Base-by-base conservation (phyloP, 1,140 invertebrate genomes). In the Nomia melanderi region DNA sequence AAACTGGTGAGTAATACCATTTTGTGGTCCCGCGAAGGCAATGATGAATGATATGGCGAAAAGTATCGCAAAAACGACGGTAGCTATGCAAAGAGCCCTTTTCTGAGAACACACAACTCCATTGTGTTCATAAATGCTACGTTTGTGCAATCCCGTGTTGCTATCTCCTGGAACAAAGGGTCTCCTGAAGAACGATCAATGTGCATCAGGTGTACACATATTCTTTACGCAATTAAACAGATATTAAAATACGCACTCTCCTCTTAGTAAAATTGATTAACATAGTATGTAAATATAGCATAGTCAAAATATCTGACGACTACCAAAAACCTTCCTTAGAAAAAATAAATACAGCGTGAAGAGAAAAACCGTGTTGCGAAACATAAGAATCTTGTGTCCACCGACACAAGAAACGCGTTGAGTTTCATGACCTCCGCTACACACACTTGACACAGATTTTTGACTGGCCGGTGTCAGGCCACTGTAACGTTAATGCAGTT, bases 101-200 rank as follows among this genome's bases (percentile, higher is more conserved):
- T 96, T 95, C 87, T 97, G 96, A 14, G 96, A 97, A 91, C 97
- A 98, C 3, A 97, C 95, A 67, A 98, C 96, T 57, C 95, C 94
- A 91, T 95, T 81, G 92, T 95, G 94, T 90, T 96, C 92, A 93
- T 96, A 94, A 92, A 96, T 91, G 91, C 95, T 94, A 91, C 96
- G 93, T 92, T 97, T 95, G 88, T 94, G 93, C 89, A 94, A 93
- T 90, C 94, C 94, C 86, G 93, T 93, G 79, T 93, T 94, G 89
- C 93, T 95, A 85, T 95, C 95, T 90, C 95, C 94, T 95, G 90
- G 75, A 94, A 94, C 63, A 89, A 74, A 84, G 79, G 70, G 64
- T 44, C 20, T 59, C n/a, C 57, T 83, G 56, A 36, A 63, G 29
- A 76, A 69, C 63, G 11, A 23, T 39, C n/a, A 25, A 12, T 23